phyloP scores from a whole-genome alignment of 2,888 invertebrate genomes.

The Sceliomorpha sp. region DNA sequence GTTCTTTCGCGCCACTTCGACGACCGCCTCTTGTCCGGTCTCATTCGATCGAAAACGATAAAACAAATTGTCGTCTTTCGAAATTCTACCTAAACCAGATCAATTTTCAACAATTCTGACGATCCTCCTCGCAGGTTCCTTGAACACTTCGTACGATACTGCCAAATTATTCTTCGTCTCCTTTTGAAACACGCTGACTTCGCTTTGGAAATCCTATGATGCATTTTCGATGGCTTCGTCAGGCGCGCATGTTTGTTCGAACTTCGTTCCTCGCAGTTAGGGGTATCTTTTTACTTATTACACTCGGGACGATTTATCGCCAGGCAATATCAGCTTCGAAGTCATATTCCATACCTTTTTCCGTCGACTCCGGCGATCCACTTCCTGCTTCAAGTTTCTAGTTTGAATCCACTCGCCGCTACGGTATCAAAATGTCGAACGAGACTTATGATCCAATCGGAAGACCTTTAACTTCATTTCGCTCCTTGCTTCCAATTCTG shows the following conservation, averaged over 20 bases:
- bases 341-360: slow-evolving; percentile 17
- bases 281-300: slow-evolving; percentile 5
- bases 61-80: neutral
- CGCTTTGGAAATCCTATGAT: too few relatives aligned
- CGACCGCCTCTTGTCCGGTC: neutral
- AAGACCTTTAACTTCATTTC: slow-evolving; percentile 27
- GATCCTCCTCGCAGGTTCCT: too few relatives aligned
- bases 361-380: slow-evolving; percentile 7
- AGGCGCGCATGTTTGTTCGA: neutral
- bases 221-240: too few relatives aligned
- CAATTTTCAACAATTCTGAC: too few relatives aligned
- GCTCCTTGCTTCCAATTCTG: slow-evolving; percentile 14
- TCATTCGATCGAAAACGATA: neutral
- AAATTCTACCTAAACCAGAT: neutral
- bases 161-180: too few relatives aligned
- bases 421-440: slow-evolving; percentile 12
- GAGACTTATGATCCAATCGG: slow-evolving; percentile 6
- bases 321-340: slow-evolving; percentile 12
- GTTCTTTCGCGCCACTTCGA: neutral
- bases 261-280: slow-evolving; percentile 7
- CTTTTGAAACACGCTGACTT: too few relatives aligned
- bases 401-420: neutral
- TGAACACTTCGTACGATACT: too few relatives aligned
- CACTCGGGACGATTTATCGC: slow-evolving; percentile 14
- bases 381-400: slow-evolving; percentile 5